Evolutionary conservation across 2,113 vertebrate genomes (phyloP).

Genomic region (Microcebus ravelobensis): DNA sequence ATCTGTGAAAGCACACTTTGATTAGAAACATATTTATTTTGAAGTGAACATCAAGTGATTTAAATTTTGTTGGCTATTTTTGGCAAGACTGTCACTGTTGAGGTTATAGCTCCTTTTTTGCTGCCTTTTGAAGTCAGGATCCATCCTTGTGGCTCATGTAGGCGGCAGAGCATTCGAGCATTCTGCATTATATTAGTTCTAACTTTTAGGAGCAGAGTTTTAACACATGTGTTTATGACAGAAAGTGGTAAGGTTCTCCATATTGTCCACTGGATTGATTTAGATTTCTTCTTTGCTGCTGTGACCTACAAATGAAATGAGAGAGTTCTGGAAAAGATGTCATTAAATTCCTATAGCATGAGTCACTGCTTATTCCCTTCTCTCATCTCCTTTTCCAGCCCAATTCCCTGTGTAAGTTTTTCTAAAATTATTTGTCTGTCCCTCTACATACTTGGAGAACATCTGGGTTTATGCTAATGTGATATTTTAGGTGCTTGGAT

Average conservation of each 20-base stretch:
- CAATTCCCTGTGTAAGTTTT: background rate
- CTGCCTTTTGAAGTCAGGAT: constrained; percentile 24
- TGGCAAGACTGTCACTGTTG: constrained; percentile 10
- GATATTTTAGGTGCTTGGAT: background rate
- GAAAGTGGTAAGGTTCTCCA: background rate
- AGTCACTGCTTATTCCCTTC: background rate
- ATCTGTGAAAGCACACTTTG: constrained; percentile 49
- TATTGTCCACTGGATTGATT: background rate
- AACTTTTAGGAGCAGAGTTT: background rate
- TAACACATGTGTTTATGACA: background rate
- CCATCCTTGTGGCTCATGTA: background rate
- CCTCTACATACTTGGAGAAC: background rate
- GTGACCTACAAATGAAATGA: background rate
- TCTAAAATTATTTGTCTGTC: background rate
- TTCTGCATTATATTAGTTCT: background rate
- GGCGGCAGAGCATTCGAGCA: background rate
- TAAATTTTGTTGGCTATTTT: constrained; percentile 40
- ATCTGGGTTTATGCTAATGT: background rate
- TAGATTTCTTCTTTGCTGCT: constrained; percentile 9
- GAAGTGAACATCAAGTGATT: constrained; percentile 13
- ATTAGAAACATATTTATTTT: constrained; percentile 64
- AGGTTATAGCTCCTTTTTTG: background rate
- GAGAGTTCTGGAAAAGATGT: constrained; percentile 36
- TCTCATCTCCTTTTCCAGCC: background rate
- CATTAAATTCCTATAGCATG: background rate